phyloP scores from a whole-genome alignment of 2,113 vertebrate species.

The Bufo gargarizans region DNA sequence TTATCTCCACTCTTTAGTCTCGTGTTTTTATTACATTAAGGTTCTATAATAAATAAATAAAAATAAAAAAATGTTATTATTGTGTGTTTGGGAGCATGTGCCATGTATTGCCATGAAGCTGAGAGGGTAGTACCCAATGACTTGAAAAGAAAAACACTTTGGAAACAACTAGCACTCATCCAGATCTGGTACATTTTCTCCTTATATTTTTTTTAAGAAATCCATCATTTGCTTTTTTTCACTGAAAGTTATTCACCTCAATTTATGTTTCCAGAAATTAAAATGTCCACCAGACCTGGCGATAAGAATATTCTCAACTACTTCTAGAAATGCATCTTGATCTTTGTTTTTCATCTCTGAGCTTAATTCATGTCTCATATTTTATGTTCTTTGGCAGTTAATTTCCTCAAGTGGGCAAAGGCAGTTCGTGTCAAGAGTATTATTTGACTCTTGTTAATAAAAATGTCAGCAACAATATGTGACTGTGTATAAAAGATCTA shows the following conservation, averaged over 20 bases:
- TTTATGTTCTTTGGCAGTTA: constrained; percentile 42
- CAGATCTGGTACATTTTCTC: too few species aligned
- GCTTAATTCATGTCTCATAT: constrained; percentile 38
- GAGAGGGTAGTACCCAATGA: too few species aligned
- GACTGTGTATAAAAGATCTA: constrained; percentile 28
- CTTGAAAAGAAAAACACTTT: too few species aligned
- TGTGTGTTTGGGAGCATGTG: too few species aligned
- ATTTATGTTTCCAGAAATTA: neutral
- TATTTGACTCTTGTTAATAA: constrained; percentile 42
- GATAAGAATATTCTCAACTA: neutral
- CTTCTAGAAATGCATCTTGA: neutral
- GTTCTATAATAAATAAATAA: too few species aligned
- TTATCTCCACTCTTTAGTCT: too few species aligned
- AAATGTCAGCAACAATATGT: constrained; percentile 38
- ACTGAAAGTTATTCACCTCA: neutral
- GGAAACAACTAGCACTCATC: too few species aligned
- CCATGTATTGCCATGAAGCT: too few species aligned
- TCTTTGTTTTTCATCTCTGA: neutral
- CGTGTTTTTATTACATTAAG: too few species aligned
- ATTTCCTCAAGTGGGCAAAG: constrained; percentile 37
- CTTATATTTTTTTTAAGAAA: neutral
- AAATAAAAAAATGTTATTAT: too few species aligned
- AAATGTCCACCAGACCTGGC: neutral
- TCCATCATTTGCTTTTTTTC: neutral
- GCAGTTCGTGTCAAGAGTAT: constrained; percentile 14